Evolutionary conservation across 53 echinoderm and acorn worm species (phyloP).

Genomic region (Arbacia lixula): DNA sequence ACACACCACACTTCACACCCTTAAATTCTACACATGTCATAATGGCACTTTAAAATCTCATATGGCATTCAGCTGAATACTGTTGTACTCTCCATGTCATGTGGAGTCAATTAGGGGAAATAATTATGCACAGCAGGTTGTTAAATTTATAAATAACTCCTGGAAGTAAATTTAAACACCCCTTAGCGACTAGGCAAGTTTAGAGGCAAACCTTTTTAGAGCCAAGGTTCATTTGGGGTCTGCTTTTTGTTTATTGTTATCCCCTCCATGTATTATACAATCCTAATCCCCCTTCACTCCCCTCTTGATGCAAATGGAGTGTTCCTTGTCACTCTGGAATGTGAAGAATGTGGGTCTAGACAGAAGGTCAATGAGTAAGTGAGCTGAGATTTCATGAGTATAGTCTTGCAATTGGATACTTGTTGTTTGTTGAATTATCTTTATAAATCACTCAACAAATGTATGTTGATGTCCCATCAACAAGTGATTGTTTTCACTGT

Average conservation of each 20-base stretch:
- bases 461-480: too few species aligned
- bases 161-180: background rate
- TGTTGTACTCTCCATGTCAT: too few species aligned
- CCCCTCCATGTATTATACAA: constrained; percentile 19
- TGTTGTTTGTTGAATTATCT: too few species aligned
- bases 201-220: background rate
- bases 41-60: too few species aligned
- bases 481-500: too few species aligned
- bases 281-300: background rate
- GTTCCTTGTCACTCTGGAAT: constrained; percentile 55
- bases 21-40: too few species aligned
- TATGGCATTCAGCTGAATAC: too few species aligned
- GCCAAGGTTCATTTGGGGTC: background rate
- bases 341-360: constrained; percentile 58
- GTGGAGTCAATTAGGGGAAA: constrained; percentile 17
- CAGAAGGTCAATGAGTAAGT: constrained; percentile 56
- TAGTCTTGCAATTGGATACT: too few species aligned
- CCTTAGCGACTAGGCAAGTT: constrained; percentile 4
- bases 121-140: constrained; percentile 26
- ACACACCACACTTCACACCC: too few species aligned
- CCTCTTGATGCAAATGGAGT: constrained; percentile 53
- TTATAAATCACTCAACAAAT: too few species aligned
- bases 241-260: constrained; percentile 28
- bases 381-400: constrained; percentile 35
- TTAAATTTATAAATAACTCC: background rate